Conservation (phyloP, 2,797 vertebrate species). For the Pelodytes ibericus region DNA sequence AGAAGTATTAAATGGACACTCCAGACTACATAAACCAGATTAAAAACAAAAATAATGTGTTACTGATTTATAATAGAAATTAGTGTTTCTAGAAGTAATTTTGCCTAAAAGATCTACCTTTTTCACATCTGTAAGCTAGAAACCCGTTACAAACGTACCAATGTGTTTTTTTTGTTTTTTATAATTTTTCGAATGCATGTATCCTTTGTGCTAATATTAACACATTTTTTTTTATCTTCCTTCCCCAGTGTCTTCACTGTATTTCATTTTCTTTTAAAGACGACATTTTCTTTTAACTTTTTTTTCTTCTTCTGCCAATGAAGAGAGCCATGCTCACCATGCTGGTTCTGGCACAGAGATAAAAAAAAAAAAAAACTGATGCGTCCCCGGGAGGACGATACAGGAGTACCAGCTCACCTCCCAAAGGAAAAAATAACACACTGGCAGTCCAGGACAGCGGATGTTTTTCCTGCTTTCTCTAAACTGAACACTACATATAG, state of each 20-base stretch:
- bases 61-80: too few species aligned
- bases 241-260: conserved; percentile 78
- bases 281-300: conserved; percentile 58
- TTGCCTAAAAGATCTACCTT: too few species aligned
- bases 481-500: conserved; percentile 55
- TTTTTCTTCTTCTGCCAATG: conserved; percentile 53
- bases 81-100: too few species aligned
- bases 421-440: conserved; percentile 60
- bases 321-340: conserved; percentile 48
- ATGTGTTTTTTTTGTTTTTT: too few species aligned
- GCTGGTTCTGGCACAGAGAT: conserved; percentile 58
- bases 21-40: too few species aligned
- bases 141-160: too few species aligned
- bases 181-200: too few species aligned
- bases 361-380: conserved; percentile 55
- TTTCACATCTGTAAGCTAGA: too few species aligned
- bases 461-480: conserved; percentile 46
- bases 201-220: too few species aligned
- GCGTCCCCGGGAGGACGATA: conserved; percentile 56
- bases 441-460: conserved; percentile 57
- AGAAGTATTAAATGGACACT: too few species aligned
- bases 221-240: conserved; percentile 46
- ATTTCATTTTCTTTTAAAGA: conserved; percentile 73
- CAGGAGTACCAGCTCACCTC: conserved; percentile 59
- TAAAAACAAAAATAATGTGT: too few species aligned